Conservation (phyloP, 2,797 vertebrate genomes). For the Chelidonichthys spinosus region DNA sequence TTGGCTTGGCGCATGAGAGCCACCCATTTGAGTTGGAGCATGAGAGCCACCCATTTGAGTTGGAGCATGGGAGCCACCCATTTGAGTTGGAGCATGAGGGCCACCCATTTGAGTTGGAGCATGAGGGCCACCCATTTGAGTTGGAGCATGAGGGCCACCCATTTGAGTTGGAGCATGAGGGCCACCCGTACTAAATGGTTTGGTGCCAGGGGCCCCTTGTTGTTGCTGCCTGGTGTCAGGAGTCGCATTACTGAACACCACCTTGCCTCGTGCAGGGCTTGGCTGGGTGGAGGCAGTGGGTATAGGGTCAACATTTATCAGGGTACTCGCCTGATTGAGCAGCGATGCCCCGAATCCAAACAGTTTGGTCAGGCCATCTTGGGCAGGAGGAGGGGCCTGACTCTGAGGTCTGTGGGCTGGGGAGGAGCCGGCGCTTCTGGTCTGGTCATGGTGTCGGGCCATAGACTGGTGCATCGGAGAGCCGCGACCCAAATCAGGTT, state of each 20-base stretch:
- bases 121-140: conserved; percentile 54
- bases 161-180: conserved; percentile 65
- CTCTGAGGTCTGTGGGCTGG: conserved; percentile 82
- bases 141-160: conserved; percentile 40
- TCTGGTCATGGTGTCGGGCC: conserved; percentile 83
- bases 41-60: conserved; percentile 51
- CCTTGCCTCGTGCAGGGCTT: conserved; percentile 89
- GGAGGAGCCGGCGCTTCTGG: conserved; percentile 85
- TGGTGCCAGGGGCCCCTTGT: conserved; percentile 74
- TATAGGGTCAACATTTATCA: conserved; percentile 94
- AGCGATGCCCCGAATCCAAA: conserved; percentile 97
- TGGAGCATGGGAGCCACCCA: conserved; percentile 29
- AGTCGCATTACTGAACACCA: conserved; percentile 93
- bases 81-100: conserved; percentile 41
- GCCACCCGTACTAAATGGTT: conserved; percentile 74
- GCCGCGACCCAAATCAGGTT: conserved; percentile 87
- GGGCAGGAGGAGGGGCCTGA: conserved; percentile 84
- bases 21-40: conserved; percentile 18
- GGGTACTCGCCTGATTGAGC: conserved; percentile 96
- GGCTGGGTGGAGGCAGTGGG: conserved; percentile 85
- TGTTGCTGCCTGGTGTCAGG: conserved; percentile 81
- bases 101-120: conserved; percentile 27
- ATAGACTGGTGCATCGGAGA: conserved; percentile 85
- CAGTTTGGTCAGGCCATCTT: conserved; percentile 96
- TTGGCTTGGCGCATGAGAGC: conserved; percentile 44